Evolutionary conservation across 2,113 vertebrate genomes (phyloP).

Genomic region (Tiliqua scincoides): DNA sequence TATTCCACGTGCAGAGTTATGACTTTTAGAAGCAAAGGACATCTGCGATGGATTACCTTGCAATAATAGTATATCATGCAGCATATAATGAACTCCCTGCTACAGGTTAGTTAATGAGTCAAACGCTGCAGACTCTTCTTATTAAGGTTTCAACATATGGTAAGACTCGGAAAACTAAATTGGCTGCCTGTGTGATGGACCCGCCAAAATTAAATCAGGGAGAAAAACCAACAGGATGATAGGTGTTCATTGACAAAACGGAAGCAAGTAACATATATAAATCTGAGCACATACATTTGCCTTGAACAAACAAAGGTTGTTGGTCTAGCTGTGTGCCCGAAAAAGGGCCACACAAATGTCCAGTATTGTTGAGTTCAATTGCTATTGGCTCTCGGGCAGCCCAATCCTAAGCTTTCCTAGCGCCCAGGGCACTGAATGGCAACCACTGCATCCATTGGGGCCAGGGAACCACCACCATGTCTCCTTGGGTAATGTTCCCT

Average conservation of each 20-base stretch:
- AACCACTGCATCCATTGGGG: too few species aligned
- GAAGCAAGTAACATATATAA: background rate
- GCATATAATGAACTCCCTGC: background rate
- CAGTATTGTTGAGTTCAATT: background rate
- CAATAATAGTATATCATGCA: background rate
- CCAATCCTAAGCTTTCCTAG: too few species aligned
- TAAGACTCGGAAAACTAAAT: background rate
- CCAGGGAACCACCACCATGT: too few species aligned
- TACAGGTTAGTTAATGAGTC: slow-evolving; percentile 5
- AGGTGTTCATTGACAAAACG: background rate
- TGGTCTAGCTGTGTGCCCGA: background rate
- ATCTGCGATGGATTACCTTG: background rate
- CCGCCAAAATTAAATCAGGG: background rate
- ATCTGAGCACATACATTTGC: background rate
- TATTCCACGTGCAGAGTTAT: background rate
- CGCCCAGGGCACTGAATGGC: too few species aligned
- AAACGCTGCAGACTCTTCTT: background rate
- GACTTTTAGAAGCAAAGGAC: background rate
- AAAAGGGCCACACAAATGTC: too few species aligned
- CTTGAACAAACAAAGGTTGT: too few species aligned
- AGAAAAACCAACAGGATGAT: background rate
- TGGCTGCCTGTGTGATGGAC: background rate
- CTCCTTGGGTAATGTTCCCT: too few species aligned
- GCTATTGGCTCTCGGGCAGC: background rate
- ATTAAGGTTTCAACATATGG: background rate